These are phyloP conservation scores for Leucania comma DNA, from an alignment of 2,888 invertebrate species.

Conservation along the genomic window DNA sequence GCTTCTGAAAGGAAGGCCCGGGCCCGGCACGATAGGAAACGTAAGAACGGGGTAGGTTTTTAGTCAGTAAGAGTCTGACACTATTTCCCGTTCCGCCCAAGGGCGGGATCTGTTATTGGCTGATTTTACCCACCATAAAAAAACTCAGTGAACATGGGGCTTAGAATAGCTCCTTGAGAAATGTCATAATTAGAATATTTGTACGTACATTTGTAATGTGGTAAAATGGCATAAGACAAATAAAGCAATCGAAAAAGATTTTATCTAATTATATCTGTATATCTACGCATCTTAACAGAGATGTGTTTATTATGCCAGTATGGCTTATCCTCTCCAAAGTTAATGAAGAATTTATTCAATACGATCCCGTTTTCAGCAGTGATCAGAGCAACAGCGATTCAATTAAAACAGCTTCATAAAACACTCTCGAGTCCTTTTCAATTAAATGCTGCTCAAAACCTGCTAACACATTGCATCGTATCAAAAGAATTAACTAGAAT, in stretches of 20 bases:
- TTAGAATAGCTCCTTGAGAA: constrained; percentile 25
- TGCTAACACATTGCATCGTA: constrained; percentile 19
- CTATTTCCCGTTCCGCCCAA: too few relatives aligned
- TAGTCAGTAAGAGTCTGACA: too few relatives aligned
- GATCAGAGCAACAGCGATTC: constrained; percentile 10
- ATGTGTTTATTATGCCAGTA: not conserved
- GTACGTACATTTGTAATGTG: not conserved
- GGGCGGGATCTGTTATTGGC: too few relatives aligned
- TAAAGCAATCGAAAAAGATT: not conserved
- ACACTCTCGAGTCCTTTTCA: constrained; percentile 28
- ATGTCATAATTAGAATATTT: constrained; percentile 7
- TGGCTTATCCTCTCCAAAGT: not conserved
- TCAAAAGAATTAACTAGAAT: constrained; percentile 31
- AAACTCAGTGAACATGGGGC: constrained; percentile 14
- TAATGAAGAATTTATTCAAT: not conserved
- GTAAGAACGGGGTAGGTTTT: too few relatives aligned
- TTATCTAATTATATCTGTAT: not conserved
- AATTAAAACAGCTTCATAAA: constrained; percentile 21
- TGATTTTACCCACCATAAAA: too few relatives aligned
- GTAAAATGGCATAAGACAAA: too few relatives aligned
- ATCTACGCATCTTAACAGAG: not conserved
- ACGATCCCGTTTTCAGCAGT: not conserved
- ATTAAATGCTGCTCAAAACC: constrained; percentile 23
- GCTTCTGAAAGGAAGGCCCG: too few relatives aligned
- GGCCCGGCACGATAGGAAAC: too few relatives aligned